These are phyloP conservation scores for Oxyura jamaicensis DNA, from an alignment of 2,113 vertebrate species.

Conservation along the genomic window DNA sequence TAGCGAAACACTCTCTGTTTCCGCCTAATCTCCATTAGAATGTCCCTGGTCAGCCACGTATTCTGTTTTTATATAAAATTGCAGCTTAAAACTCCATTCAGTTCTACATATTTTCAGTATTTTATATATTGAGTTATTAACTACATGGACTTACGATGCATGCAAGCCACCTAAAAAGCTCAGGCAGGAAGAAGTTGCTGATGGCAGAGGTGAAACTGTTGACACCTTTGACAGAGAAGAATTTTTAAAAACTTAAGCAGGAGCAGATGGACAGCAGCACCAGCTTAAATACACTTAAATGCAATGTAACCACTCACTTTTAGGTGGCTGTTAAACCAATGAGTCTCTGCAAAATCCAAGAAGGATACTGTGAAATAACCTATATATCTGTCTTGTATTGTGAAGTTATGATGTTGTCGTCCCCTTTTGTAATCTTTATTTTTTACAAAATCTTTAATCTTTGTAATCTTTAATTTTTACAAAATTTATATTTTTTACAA, in stretches of 20 bases:
- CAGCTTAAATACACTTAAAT: not conserved
- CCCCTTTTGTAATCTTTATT: not conserved
- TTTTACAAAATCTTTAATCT: no score
- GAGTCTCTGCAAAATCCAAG: not conserved
- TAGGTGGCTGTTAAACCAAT: not conserved
- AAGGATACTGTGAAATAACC: not conserved
- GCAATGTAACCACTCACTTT: not conserved
- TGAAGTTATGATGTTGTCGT: not conserved
- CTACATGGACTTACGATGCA: not conserved
- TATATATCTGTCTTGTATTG: not conserved
- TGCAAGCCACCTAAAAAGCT: not conserved
- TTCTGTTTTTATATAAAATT: not conserved
- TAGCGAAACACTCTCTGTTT: no score
- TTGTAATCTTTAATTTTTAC: not conserved
- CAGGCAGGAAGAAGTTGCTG: not conserved
- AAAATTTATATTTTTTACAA: no score
- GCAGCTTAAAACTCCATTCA: not conserved
- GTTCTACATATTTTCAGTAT: not conserved
- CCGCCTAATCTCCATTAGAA: no score
- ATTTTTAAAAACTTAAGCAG: not conserved
- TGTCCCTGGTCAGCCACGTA: no score
- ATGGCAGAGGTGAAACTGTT: not conserved
- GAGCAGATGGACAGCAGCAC: not conserved
- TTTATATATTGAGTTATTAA: not conserved
- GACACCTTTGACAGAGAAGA: not conserved